A percentile compares a stretch with the other conserved stretches of the same genome.
These are phyloP conservation scores for Oostethus manadensis DNA, from an alignment of 2,113 vertebrate species.

Conservation along the genomic window DNA sequence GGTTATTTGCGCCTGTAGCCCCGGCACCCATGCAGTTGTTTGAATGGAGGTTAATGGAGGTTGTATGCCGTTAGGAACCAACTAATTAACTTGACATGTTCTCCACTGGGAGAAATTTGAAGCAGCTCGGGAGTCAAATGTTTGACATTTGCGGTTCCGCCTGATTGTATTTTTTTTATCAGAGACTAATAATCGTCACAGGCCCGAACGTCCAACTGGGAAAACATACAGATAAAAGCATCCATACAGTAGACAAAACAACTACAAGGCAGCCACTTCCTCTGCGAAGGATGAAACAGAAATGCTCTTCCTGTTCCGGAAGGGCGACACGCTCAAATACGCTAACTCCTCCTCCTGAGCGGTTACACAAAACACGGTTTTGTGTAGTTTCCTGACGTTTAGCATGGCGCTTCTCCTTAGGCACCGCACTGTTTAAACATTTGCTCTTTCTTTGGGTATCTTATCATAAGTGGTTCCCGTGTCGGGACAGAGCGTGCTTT, in stretches of 20 bases:
- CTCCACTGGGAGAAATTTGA: too few relatives aligned
- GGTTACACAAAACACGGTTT: not conserved
- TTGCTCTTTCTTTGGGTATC: not conserved
- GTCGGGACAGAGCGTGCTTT: not conserved
- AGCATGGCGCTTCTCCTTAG: not conserved
- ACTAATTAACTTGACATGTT: too few relatives aligned
- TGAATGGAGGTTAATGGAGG: too few relatives aligned
- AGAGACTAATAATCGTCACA: not conserved
- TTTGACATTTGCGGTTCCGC: too few relatives aligned
- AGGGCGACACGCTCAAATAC: not conserved
- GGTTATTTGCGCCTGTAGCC: too few relatives aligned
- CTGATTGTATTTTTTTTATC: not conserved
- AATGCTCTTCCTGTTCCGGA: not conserved
- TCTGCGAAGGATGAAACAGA: not conserved
- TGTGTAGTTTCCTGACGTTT: not conserved
- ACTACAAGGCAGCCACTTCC: not conserved
- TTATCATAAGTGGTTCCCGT: not conserved
- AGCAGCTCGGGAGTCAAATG: too few relatives aligned
- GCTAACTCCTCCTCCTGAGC: not conserved
- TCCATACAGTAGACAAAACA: slow-evolving; percentile 23
- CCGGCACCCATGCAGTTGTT: too few relatives aligned
- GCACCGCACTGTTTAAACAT: not conserved
- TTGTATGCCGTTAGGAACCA: too few relatives aligned
- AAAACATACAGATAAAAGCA: slow-evolving; percentile 16
- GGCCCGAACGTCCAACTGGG: slow-evolving; percentile 11